These are phyloP conservation scores for Empidonax traillii DNA, from an alignment of 2,113 vertebrate species.

Conservation along the genomic window DNA sequence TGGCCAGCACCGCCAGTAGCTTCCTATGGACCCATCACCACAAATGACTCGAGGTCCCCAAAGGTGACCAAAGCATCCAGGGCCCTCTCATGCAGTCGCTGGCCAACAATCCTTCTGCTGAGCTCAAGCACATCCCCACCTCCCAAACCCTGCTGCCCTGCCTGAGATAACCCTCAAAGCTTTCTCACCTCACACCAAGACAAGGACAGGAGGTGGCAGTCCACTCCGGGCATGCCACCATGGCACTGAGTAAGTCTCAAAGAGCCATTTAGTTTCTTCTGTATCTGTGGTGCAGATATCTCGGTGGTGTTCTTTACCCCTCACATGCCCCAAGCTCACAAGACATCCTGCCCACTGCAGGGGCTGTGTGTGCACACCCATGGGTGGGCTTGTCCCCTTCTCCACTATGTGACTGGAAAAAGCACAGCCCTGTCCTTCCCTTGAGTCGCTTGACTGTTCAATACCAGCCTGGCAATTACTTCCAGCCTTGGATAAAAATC, in stretches of 20 bases:
- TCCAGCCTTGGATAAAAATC: slow-evolving; percentile 22
- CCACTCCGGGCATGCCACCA: not conserved
- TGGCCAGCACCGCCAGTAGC: not conserved
- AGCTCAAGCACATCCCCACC: not conserved
- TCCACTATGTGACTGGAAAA: not conserved
- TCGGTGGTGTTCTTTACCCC: not conserved
- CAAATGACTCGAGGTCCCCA: not conserved
- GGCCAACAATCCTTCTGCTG: not conserved
- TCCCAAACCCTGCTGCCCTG: not conserved
- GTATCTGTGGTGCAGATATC: not conserved
- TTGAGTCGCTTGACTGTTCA: not conserved
- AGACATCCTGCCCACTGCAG: not conserved
- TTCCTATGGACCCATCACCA: not conserved
- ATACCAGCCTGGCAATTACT: not conserved
- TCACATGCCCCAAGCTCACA: accelerated
- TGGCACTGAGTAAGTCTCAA: not conserved
- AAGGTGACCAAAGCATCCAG: not conserved
- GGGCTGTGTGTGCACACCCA: not conserved
- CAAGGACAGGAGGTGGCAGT: not conserved
- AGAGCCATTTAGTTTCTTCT: not conserved
- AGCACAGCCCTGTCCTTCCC: not conserved
- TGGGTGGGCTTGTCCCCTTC: not conserved
- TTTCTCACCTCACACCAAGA: not conserved
- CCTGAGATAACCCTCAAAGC: not conserved
- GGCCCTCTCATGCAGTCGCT: not conserved